Evolutionary conservation across 1,140 invertebrate genomes (phyloP), one percentile per base, ranked within the genome.

Genomic region (Apis laboriosa): DNA sequence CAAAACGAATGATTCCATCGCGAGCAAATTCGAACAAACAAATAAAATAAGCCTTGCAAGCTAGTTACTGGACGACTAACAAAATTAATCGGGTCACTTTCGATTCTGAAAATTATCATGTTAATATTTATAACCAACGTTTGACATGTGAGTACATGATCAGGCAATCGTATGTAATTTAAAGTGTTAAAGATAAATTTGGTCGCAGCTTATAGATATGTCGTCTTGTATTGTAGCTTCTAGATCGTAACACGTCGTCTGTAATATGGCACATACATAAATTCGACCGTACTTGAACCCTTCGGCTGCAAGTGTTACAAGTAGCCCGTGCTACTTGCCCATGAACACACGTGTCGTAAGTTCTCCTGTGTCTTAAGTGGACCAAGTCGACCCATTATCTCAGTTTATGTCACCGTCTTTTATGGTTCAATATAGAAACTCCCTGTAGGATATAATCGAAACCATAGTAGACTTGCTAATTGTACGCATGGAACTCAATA

Each of bases 381-480:
- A 90, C 90, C 85, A 91, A 90, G 86, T 91, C 89, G 72, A 58
- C 86, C 90, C 84, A 90, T 91, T 91, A 91, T 90, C 86, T 85
- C 86, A 79, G 89, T 90, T 90, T 84, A 90, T 78, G 80, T 84
- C 84, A 51, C 70, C 75, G 70, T 86, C 90, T 90, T 90, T 91
- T 88, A 90, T 74, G 87, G 81, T 74, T 83, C 80, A 86, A 89
- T 86, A 88, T 79, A 89, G 89, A 86, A 90, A 90, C 84, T 91
- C 85, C 61, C 56, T 60, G n/a, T 73, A 79, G 71, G 76, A 55
- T 77, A 87, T 90, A 89, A 91, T 85, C 78, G 72, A 87, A 90
- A 86, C 86, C 88, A 82, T 79, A 86, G 84, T 81, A 86, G 86
- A 80, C 88, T 90, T 34, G 84, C 89, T 90, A 91, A 91, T 91